phyloP scores from a whole-genome alignment of 92 coral and sea anemone species.

The Virgularia gustaviana region DNA sequence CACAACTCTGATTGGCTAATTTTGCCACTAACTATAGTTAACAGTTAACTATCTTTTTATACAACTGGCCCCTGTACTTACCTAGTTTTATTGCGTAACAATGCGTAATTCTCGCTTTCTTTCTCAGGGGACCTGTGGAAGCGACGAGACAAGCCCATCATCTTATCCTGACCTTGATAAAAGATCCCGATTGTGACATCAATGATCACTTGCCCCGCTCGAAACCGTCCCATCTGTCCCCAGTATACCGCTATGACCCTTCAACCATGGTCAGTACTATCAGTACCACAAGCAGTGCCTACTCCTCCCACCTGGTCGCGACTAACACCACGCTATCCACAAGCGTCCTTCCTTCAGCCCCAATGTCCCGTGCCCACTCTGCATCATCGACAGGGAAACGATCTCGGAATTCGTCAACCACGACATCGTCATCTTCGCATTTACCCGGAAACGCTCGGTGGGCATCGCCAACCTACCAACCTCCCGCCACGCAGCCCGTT shows the following conservation, averaged over 20 bases:
- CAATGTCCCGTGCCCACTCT: slow-evolving; percentile 45
- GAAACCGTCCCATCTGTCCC: slow-evolving; percentile 64
- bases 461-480: slow-evolving; percentile 74
- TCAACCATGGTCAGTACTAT: slow-evolving; percentile 8
- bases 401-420: slow-evolving; percentile 2
- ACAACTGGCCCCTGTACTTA: no score
- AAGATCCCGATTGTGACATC: slow-evolving; percentile 97
- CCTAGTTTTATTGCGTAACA: neutral
- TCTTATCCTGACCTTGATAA: slow-evolving; percentile 86
- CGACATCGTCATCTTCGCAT: slow-evolving; percentile 56
- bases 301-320: slow-evolving; percentile 9
- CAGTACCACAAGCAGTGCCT: neutral
- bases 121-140: slow-evolving; percentile 90
- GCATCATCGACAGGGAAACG: slow-evolving; percentile 55
- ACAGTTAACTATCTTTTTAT: no score
- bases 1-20: no score
- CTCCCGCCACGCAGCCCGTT: slow-evolving; percentile 80
- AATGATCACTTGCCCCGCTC: slow-evolving; percentile 93
- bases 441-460: slow-evolving; percentile 95
- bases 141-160: slow-evolving; percentile 99
- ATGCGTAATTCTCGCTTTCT: neutral
- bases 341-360: slow-evolving; percentile 40
- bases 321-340: slow-evolving; percentile 57
- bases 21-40: no score
- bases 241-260: slow-evolving; percentile 47